Conservation (phyloP, 2,113 vertebrate species). For the Grammomys dolichurus region DNA sequence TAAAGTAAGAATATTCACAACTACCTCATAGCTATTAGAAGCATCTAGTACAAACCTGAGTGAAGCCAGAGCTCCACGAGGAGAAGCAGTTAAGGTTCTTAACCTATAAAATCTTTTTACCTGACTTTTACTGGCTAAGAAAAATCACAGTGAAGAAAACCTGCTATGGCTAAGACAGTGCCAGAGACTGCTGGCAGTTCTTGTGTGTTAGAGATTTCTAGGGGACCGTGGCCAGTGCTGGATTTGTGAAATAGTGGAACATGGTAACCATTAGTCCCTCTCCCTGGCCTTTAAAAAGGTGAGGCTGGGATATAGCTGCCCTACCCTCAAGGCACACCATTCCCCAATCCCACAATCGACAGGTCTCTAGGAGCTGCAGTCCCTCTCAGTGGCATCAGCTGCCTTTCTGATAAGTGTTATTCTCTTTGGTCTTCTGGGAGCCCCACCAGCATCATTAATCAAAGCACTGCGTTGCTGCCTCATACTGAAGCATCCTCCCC, state of each 20-base stretch:
- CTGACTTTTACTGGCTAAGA: slow-evolving; percentile 24
- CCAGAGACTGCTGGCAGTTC: background rate
- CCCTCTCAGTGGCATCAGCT: slow-evolving; percentile 80
- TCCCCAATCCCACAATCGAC: background rate
- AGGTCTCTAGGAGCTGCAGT: slow-evolving; percentile 36
- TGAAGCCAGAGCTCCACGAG: background rate
- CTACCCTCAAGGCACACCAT: background rate
- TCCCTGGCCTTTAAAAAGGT: slow-evolving; percentile 30
- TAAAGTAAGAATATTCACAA: background rate
- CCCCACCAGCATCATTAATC: slow-evolving; percentile 89
- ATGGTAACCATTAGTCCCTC: background rate
- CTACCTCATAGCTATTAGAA: background rate
- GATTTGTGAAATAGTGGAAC: slow-evolving; percentile 25
- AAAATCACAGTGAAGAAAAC: background rate
- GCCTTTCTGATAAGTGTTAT: slow-evolving; percentile 87
- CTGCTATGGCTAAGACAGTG: background rate
- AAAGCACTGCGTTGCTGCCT: slow-evolving; percentile 87
- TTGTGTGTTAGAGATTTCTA: background rate
- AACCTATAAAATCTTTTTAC: background rate
- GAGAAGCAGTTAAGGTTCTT: background rate
- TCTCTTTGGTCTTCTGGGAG: slow-evolving; percentile 89
- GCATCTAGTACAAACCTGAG: background rate
- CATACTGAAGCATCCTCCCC: slow-evolving; percentile 84
- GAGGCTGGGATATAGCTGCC: background rate
- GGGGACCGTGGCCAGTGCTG: background rate